phyloP scores from a whole-genome alignment of 2,888 invertebrate species.

The Tubiluchus corallicola region DNA sequence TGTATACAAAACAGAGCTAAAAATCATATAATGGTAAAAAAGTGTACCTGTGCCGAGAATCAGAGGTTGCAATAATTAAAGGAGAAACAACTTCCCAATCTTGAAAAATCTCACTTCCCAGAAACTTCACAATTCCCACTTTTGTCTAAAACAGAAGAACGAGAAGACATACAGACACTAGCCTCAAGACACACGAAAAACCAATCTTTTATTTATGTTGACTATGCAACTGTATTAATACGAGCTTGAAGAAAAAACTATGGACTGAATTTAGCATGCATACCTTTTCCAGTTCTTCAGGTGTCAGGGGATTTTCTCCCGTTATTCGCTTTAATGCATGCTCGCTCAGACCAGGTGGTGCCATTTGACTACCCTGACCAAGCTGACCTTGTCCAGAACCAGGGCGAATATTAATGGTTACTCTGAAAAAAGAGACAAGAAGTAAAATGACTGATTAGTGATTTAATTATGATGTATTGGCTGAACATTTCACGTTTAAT shows the following conservation, averaged over 20 bases:
- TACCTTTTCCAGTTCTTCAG: slow-evolving; percentile 63
- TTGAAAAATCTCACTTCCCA: slow-evolving; percentile 54
- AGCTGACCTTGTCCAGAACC: background rate
- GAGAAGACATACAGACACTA: no score
- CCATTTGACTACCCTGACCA: slow-evolving; percentile 15
- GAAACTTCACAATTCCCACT: slow-evolving; percentile 57
- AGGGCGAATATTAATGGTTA: background rate
- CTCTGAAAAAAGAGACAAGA: background rate
- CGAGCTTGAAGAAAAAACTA: background rate
- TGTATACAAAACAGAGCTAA: no score
- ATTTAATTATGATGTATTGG: no score
- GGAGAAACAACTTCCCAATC: slow-evolving; percentile 53
- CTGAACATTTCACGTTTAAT: no score
- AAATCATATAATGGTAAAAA: no score
- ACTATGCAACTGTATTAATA: background rate
- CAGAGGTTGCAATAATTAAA: slow-evolving; percentile 65
- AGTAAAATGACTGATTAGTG: no score
- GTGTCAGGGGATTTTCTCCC: slow-evolving; percentile 45
- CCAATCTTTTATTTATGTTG: no score
- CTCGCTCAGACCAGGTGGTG: slow-evolving; percentile 57
- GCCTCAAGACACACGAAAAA: no score
- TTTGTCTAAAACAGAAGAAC: slow-evolving; percentile 45
- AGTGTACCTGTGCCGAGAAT: slow-evolving; percentile 43
- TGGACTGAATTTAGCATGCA: no score
- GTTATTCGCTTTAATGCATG: slow-evolving; percentile 55